Conservation (phyloP, 1,140 invertebrate species). For the Zelostemma sp. region DNA sequence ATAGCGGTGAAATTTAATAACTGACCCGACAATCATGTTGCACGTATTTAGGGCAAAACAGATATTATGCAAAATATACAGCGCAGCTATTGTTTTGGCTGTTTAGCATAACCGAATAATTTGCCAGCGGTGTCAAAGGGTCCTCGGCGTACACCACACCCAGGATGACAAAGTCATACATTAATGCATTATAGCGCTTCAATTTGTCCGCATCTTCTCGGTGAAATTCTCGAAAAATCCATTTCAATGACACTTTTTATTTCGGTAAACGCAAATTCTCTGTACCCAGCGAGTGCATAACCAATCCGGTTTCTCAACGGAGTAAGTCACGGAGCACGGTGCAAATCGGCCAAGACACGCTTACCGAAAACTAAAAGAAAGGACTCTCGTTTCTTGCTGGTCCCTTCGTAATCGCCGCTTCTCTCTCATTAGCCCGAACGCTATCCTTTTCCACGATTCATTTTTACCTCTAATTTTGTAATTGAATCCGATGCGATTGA, state of each 20-base stretch:
- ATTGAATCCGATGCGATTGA: neutral
- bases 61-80: slow-evolving; percentile 2
- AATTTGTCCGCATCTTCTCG: too few relatives aligned
- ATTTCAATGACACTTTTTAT: too few relatives aligned
- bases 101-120: slow-evolving; percentile 4
- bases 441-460: neutral
- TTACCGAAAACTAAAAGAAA: too few relatives aligned
- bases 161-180: neutral
- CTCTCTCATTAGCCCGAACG: neutral
- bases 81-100: slow-evolving; percentile 1
- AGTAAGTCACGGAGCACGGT: too few relatives aligned
- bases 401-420: too few relatives aligned
- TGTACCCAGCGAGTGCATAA: too few relatives aligned
- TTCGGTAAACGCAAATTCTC: too few relatives aligned
- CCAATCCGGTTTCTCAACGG: too few relatives aligned
- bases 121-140: neutral
- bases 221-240: too few relatives aligned
- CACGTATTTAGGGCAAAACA: neutral
- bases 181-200: neutral
- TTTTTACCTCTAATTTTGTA: neutral
- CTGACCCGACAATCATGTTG: neutral
- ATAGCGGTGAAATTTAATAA: neutral
- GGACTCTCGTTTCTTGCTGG: too few relatives aligned
- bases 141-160: neutral
- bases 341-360: too few relatives aligned